A percentile compares a stretch with the other conserved stretches of the same genome.
These are phyloP conservation scores for Setophaga coronata DNA, from an alignment of 2,113 vertebrate genomes.

Conservation along the genomic window DNA sequence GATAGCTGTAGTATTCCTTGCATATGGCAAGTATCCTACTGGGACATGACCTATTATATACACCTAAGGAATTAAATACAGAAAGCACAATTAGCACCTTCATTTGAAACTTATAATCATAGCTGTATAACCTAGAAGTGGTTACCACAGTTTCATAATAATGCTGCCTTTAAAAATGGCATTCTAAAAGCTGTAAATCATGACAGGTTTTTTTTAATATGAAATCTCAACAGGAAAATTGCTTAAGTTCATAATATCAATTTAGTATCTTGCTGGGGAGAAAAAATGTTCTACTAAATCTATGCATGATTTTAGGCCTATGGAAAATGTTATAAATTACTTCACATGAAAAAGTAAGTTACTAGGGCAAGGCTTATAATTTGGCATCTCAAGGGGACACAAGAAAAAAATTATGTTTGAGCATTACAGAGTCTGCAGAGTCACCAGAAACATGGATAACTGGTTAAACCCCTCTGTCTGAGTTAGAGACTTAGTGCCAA, in stretches of 20 bases:
- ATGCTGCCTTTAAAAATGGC: not conserved
- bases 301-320: not conserved
- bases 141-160: not conserved
- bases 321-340: not conserved
- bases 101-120: not conserved
- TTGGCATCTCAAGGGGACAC: not conserved
- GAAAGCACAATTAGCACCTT: not conserved
- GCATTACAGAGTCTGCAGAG: not conserved
- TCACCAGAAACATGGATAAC: not conserved
- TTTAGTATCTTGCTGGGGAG: not conserved
- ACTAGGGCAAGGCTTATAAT: not conserved
- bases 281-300: not conserved
- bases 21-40: conserved; percentile 85
- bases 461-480: not conserved
- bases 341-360: not conserved
- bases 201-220: not conserved
- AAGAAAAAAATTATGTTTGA: not conserved
- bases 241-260: not conserved
- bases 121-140: not conserved
- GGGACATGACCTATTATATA: conserved; percentile 92
- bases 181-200: not conserved
- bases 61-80: conserved; percentile 75
- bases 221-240: not conserved
- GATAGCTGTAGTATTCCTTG: conserved; percentile 75
- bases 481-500: not conserved